A percentile compares a stretch with the other conserved stretches of the same genome.
Evolutionary conservation across 1,140 invertebrate species (phyloP).

Genomic region (Drosophila serrata): DNA sequence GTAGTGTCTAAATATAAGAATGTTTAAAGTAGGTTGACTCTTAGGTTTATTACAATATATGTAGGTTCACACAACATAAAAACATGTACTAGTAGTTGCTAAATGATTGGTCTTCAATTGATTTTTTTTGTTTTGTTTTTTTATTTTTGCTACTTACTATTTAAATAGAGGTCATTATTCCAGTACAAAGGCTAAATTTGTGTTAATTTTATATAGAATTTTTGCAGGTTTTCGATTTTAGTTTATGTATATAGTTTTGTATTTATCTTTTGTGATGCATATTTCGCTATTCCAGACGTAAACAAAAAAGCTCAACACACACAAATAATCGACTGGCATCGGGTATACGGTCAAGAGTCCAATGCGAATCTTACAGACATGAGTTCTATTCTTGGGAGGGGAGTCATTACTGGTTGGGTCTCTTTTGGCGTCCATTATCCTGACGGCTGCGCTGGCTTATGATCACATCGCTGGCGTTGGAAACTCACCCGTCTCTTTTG

Average conservation of each 20-base stretch:
- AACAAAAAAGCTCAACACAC: slow-evolving; percentile 50
- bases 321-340: slow-evolving; percentile 41
- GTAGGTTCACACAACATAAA: slow-evolving; percentile 81
- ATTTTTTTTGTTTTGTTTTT: slow-evolving; percentile 49
- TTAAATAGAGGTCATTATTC: slow-evolving; percentile 80
- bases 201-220: slow-evolving; percentile 64
- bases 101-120: slow-evolving; percentile 58
- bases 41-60: slow-evolving; percentile 63
- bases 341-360: slow-evolving; percentile 58
- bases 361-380: slow-evolving; percentile 43
- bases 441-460: slow-evolving; percentile 30
- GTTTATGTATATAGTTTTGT: slow-evolving; percentile 40
- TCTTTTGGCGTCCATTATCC: slow-evolving; percentile 33
- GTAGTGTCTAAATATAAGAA: slow-evolving; percentile 77
- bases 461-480: slow-evolving; percentile 55
- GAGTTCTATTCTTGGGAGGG: slow-evolving; percentile 57
- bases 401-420: slow-evolving; percentile 12
- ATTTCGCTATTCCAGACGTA: slow-evolving; percentile 60
- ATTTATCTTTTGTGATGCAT: slow-evolving; percentile 9
- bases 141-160: slow-evolving; percentile 79
- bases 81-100: slow-evolving; percentile 74
- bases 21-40: slow-evolving; percentile 61
- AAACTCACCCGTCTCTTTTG: slow-evolving; percentile 69
- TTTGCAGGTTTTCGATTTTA: slow-evolving; percentile 72
- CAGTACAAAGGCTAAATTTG: slow-evolving; percentile 80